Evolutionary conservation across 2,797 vertebrate species (phyloP).

Genomic region (Pyrocephalus nanus): DNA sequence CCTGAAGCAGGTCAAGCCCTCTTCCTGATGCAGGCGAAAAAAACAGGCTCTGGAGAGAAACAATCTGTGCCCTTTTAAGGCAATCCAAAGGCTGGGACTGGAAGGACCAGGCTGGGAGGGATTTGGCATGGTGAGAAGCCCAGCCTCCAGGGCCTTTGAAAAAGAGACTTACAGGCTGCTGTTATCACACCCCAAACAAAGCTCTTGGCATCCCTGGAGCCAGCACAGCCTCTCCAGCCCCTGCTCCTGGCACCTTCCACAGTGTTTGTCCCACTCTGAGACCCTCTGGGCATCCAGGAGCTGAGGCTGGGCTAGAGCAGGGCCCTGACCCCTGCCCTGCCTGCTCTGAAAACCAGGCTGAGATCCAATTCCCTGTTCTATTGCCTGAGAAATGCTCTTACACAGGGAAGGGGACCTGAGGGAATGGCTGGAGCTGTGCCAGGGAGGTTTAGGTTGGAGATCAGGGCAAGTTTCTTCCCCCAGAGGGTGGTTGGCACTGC

Average conservation of each 20-base stretch:
- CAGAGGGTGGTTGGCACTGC: neutral
- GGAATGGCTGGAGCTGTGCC: neutral
- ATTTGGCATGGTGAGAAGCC: neutral
- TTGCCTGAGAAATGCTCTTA: neutral
- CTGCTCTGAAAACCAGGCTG: neutral
- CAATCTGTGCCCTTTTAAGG: slow-evolving; percentile 75
- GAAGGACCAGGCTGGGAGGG: neutral
- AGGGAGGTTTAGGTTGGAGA: neutral
- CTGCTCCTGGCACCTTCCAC: rapidly evolving
- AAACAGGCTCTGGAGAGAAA: neutral
- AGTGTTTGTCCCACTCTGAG: neutral
- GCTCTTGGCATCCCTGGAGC: neutral
- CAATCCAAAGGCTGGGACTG: slow-evolving; percentile 34
- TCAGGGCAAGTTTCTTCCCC: neutral
- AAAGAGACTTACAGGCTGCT: neutral
- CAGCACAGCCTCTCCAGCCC: neutral
- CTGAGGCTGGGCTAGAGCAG: neutral
- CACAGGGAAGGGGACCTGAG: neutral
- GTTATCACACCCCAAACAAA: neutral
- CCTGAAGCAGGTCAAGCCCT: neutral
- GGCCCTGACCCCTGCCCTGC: neutral
- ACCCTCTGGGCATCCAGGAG: neutral
- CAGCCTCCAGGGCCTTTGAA: neutral
- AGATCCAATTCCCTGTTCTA: neutral
- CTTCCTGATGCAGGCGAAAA: neutral